Percentiles rank a stretch among this genome's conserved stretches.
phyloP scores from a whole-genome alignment of 2,888 invertebrate species.

The Synergus laeviventris region DNA sequence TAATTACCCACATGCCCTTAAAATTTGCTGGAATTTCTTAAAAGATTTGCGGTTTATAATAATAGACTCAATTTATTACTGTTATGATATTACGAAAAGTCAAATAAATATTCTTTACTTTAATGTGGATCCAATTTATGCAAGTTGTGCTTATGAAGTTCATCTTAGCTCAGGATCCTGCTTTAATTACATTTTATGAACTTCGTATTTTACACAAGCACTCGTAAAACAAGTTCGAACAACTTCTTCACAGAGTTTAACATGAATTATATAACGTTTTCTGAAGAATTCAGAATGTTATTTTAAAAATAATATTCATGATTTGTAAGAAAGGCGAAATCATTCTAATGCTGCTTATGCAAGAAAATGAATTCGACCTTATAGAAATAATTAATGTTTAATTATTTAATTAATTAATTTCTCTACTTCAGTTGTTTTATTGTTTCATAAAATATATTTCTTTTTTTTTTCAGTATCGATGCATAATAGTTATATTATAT shows the following conservation, averaged over 20 bases:
- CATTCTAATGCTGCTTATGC: no score
- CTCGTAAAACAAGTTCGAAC: not conserved
- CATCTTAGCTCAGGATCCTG: not conserved
- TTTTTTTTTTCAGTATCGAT: not conserved
- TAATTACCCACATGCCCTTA: no score
- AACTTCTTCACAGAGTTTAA: not conserved
- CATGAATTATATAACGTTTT: not conserved
- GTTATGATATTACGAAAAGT: not conserved
- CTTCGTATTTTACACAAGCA: not conserved
- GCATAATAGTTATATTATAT: not conserved
- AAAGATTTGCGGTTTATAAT: not conserved
- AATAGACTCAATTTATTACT: not conserved
- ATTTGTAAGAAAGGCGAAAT: no score
- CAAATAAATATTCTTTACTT: not conserved
- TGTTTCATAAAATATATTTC: no score
- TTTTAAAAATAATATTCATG: not conserved
- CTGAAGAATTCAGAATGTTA: not conserved
- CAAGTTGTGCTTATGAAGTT: not conserved
- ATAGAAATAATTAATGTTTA: no score
- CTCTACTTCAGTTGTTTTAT: no score
- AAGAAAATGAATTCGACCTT: no score
- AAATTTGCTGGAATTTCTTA: no score
- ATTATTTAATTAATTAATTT: no score
- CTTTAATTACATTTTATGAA: slow-evolving; percentile 2
- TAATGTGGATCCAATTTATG: not conserved